These are phyloP conservation scores for Platynereis dumerilii DNA, from an alignment of 2,888 invertebrate species.

Conservation along the genomic window DNA sequence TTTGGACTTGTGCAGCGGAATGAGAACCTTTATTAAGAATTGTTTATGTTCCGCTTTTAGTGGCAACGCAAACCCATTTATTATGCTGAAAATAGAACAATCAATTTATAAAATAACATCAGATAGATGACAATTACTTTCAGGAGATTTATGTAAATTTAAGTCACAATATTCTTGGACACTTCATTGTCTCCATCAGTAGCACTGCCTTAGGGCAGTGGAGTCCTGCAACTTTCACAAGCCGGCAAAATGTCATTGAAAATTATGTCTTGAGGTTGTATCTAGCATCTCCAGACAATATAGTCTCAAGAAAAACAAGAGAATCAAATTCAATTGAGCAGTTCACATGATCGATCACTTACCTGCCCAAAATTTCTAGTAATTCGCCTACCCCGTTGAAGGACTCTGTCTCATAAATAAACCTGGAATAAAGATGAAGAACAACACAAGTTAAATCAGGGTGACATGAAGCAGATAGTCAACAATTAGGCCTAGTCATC, in stretches of 20 bases:
- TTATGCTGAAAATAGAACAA: constrained; percentile 75
- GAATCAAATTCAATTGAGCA: neutral
- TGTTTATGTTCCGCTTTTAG: constrained; percentile 98
- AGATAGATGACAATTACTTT: too few relatives aligned
- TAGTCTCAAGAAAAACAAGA: neutral
- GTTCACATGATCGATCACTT: constrained; percentile 3
- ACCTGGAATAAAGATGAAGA: constrained; percentile 69
- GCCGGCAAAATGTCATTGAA: too few relatives aligned
- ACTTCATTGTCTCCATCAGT: too few relatives aligned
- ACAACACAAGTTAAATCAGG: too few relatives aligned
- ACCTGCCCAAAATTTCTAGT: constrained; percentile 86
- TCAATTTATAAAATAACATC: too few relatives aligned
- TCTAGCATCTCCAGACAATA: neutral
- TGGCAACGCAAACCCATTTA: constrained; percentile 97
- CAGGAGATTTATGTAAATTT: constrained; percentile 8
- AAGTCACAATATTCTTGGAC: too few relatives aligned
- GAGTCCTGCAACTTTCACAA: too few relatives aligned
- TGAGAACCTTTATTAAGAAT: constrained; percentile 91
- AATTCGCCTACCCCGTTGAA: constrained; percentile 97
- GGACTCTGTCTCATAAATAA: constrained; percentile 98
- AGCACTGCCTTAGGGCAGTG: too few relatives aligned
- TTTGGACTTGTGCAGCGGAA: constrained; percentile 96
- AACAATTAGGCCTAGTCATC: too few relatives aligned
- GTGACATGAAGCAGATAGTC: too few relatives aligned
- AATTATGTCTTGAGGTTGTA: constrained; percentile 13